These are phyloP conservation scores for Bombus huntii DNA, from an alignment of 1,140 invertebrate species.

Conservation along the genomic window DNA sequence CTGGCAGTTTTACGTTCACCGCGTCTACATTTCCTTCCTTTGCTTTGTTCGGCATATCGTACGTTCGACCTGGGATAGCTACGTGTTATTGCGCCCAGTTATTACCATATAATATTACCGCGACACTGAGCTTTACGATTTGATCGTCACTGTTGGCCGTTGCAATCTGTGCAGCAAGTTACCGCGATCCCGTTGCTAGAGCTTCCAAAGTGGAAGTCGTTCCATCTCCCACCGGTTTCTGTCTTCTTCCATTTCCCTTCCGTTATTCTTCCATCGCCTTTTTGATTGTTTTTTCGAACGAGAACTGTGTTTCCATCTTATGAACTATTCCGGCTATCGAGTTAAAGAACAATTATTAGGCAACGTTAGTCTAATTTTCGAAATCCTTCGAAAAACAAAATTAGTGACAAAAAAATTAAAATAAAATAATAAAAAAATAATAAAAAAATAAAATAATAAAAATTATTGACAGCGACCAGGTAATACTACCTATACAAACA, in stretches of 20 bases:
- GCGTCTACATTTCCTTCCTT: slow-evolving; percentile 43
- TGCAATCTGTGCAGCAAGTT: slow-evolving; percentile 5
- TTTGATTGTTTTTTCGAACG: neutral
- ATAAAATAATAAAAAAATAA: too few species aligned
- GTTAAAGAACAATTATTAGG: neutral
- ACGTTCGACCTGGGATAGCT: slow-evolving; percentile 32
- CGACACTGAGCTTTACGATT: slow-evolving; percentile 62
- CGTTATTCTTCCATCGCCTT: neutral
- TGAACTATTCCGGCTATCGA: too few species aligned
- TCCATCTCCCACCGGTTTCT: neutral
- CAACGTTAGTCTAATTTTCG: neutral
- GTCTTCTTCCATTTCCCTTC: neutral
- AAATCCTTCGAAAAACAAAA: neutral
- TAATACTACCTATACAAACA: neutral
- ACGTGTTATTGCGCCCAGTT: slow-evolving; percentile 59
- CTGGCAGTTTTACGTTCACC: slow-evolving; percentile 19
- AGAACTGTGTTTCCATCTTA: neutral
- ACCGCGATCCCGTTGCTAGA: neutral
- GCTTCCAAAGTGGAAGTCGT: slow-evolving; percentile 19
- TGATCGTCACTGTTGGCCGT: slow-evolving; percentile 41
- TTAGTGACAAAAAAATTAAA: too few species aligned
- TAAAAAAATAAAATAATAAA: too few species aligned
- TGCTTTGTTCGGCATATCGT: slow-evolving; percentile 54
- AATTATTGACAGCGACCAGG: neutral
- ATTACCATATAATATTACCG: slow-evolving; percentile 65